Base-by-base conservation (phyloP, 2,797 vertebrate genomes). In the Novumbra hubbsi region DNA sequence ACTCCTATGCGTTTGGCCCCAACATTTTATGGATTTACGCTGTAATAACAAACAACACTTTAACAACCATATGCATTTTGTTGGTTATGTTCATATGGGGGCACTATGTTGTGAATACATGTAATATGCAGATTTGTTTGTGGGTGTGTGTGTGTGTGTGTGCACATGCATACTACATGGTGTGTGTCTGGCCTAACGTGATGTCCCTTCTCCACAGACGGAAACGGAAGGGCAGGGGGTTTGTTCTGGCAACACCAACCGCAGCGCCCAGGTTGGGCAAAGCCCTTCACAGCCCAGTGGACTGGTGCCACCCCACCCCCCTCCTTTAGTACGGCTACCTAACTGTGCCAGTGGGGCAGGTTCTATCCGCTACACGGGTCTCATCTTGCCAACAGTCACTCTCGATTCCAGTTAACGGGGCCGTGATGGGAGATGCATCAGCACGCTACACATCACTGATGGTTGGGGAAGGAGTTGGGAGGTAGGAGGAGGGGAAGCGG, bases 271-370 rank as follows among this genome's bases (percentile, higher is more conserved):
- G 87, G 87, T 85, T 87, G 82, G 85, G 81, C 85, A 85, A 79
- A 88, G 88, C 75, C 90, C 90, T 90, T 92, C 90, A 90, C 88
- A 90, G 85, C 79, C 83, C 87, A 90, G 32, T 87, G 87, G 83
- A 77, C 81, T 79, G 81, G 69, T 38, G 34, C 34, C 34, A 3
- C 41, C 4, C 41, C 79, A 89, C 88, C 87, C 86, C 81, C 11
- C 76, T 74, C 76, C 76, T 87, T 88, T 87, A 85, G 71, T 68
- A 80, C 55, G 75, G 70, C 81, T 72, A 70, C 77, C 73, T 74
- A 76, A 67, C 81, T 73, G 75, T 76, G 71, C 52, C 8, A 55
- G 76, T 79, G 81, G 84, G 82, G 79, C 79, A 72, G 81, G 88
- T 82, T 88, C 89, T 87, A 60, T 89, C 85, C 83, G 79, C 83